phyloP scores from a whole-genome alignment of 2,113 vertebrate genomes.

The Fregata magnificens region DNA sequence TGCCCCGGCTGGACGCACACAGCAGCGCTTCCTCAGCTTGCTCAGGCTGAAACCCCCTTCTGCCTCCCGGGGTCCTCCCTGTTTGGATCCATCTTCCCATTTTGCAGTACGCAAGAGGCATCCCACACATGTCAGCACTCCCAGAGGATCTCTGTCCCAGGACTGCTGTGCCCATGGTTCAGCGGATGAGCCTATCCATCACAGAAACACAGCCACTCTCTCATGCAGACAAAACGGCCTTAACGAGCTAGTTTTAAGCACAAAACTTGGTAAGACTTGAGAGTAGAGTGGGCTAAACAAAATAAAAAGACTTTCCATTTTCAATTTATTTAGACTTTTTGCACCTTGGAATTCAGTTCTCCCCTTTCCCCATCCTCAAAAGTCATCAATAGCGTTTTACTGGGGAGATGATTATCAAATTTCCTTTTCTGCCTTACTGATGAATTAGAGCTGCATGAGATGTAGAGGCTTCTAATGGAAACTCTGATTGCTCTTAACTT shows the following conservation, averaged over 20 bases:
- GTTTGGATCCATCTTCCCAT: neutral
- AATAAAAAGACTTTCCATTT: neutral
- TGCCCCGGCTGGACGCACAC: neutral
- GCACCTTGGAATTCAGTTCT: neutral
- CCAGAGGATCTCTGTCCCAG: neutral
- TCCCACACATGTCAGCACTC: neutral
- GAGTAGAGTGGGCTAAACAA: neutral
- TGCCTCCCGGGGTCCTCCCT: neutral
- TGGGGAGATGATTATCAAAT: neutral
- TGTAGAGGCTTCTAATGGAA: conserved; percentile 39
- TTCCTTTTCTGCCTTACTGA: neutral
- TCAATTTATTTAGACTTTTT: neutral
- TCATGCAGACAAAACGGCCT: accelerated
- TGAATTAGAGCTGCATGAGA: conserved; percentile 13
- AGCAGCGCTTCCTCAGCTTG: neutral
- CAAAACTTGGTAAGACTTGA: neutral
- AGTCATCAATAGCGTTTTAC: neutral
- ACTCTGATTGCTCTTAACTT: conserved; percentile 44
- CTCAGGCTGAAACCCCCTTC: neutral
- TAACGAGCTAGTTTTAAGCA: neutral
- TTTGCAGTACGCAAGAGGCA: accelerated
- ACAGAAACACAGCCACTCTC: neutral
- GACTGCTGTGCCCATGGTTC: neutral
- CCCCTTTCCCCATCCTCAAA: neutral
- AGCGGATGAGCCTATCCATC: neutral